Evolutionary conservation across 2,888 invertebrate species (phyloP), one percentile per base, ranked within the genome.

Genomic region (Netelia melanura): DNA sequence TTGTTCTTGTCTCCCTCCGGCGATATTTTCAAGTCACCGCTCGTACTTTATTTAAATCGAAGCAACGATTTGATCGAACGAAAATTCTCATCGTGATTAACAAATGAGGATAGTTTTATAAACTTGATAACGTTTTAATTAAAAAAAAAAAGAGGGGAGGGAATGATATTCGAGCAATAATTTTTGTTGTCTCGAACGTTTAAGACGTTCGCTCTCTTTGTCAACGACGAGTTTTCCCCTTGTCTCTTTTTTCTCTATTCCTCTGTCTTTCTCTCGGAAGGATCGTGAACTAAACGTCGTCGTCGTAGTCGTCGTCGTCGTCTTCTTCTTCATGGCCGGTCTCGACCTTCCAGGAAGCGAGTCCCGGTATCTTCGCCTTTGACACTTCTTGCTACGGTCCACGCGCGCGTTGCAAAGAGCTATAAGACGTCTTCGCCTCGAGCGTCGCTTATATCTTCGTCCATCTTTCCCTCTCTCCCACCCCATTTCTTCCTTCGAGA

Each of bases 361-460:
- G 77, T 81, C 81, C 81, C 84, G 85, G 83, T 81, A 83, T 79
- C 83, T 83, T 83, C 75, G 81, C 79, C 79, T 85, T 83, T 85
- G 85, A 83, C 85, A 83, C 83, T 85, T 80, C 78, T 83, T 83
- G 71, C 79, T 52, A 72, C 83, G 85, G 71, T 83, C 82, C 56
- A 77, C 58, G 52, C 65, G 71, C 77, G 68, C 71, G 48, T 48
- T 48, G 17, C 58, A 58, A 21, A 58, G 58, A 58, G 48, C 48
- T 48, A 48, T 48, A 48, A 48, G 48, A 74, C 65, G 61, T 71
- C 70, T 71, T 71, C 70, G 72, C 80, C 80, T 72, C 70, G 58
- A 81, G 81, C 82, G 82, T 62, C 62, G 67, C 68, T 30, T 68
- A 83, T 81, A 78, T 62, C 80, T 83, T 23, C 54, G 44, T 67